Evolutionary conservation across 1,140 invertebrate genomes (phyloP).

Genomic region (Ceratina calcarata): DNA sequence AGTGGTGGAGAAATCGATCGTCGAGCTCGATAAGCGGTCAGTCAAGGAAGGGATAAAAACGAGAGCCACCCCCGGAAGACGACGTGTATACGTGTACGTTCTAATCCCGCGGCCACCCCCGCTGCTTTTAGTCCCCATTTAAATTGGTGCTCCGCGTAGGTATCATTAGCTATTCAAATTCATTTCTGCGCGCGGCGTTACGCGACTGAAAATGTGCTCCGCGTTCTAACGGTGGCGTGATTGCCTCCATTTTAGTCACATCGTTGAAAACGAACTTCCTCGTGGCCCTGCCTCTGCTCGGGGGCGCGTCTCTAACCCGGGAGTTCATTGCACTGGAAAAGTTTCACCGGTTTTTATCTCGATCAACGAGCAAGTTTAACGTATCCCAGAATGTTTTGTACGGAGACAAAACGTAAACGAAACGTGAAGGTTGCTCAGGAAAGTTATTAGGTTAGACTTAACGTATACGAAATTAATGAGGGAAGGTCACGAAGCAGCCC

Average conservation of each 20-base stretch:
- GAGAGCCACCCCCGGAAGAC: background rate
- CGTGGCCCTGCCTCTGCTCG: constrained; percentile 12
- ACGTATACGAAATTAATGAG: constrained; percentile 2
- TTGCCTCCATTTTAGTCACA: constrained; percentile 51
- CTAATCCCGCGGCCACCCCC: constrained; percentile 18
- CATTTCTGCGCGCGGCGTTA: constrained; percentile 33
- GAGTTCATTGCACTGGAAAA: constrained; percentile 51
- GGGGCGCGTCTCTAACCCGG: constrained; percentile 27
- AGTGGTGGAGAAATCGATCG: constrained; percentile 1
- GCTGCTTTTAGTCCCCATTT: constrained; percentile 1
- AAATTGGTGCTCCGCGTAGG: constrained; percentile 24
- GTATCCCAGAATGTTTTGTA: background rate
- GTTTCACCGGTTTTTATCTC: constrained; percentile 37
- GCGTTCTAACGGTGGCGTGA: constrained; percentile 47
- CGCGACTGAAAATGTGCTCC: constrained; percentile 36
- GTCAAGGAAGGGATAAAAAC: background rate
- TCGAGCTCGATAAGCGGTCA: background rate
- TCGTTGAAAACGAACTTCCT: constrained; percentile 42
- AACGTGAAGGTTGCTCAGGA: constrained; percentile 19
- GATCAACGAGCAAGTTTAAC: constrained; percentile 25
- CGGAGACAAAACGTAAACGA: constrained; percentile 18
- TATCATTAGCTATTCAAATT: constrained; percentile 60
- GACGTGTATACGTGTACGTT: constrained; percentile 1
- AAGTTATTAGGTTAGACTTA: constrained; percentile 33
- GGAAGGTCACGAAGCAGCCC: background rate